phyloP scores from a whole-genome alignment of 2,888 invertebrate species.

The Drosophila gaucha region DNA sequence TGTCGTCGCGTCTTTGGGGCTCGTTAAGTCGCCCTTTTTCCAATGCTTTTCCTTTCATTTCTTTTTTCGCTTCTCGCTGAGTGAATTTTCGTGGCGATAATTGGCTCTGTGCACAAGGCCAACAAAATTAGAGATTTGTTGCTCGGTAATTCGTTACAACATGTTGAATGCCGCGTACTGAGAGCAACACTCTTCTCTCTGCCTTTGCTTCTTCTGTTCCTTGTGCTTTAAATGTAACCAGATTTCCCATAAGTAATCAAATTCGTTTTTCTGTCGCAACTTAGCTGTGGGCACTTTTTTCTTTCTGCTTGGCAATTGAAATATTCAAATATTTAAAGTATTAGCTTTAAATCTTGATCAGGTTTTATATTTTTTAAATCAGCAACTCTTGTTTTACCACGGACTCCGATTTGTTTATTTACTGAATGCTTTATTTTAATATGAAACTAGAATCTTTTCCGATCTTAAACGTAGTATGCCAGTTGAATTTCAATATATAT shows the following conservation, averaged over 20 bases:
- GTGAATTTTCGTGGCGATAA: conserved; percentile 51
- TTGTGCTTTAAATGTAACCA: conserved; percentile 2
- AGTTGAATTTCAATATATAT: not conserved
- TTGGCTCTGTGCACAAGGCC: conserved; percentile 50
- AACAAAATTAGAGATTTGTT: conserved; percentile 58
- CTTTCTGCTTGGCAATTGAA: too few relatives aligned
- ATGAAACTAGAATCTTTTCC: too few relatives aligned
- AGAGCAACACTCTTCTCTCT: not conserved
- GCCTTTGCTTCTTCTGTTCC: not conserved
- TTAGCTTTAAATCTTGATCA: too few relatives aligned
- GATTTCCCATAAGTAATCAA: not conserved
- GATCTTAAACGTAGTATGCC: too few relatives aligned
- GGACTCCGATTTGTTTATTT: too few relatives aligned
- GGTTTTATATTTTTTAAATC: too few relatives aligned
- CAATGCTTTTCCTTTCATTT: conserved; percentile 24
- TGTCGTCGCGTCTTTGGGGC: conserved; percentile 54
- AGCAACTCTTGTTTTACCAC: too few relatives aligned
- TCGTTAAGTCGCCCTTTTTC: conserved; percentile 44
- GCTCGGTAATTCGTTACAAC: conserved; percentile 27
- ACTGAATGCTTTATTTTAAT: too few relatives aligned
- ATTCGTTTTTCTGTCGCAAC: not conserved
- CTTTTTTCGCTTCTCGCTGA: conserved; percentile 19
- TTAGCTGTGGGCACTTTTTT: not conserved
- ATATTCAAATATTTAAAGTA: too few relatives aligned
- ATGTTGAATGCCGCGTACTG: conserved; percentile 24